Evolutionary conservation across 2,113 vertebrate species (phyloP), one percentile per base, ranked within the genome.

Genomic region (Mellivora capensis): DNA sequence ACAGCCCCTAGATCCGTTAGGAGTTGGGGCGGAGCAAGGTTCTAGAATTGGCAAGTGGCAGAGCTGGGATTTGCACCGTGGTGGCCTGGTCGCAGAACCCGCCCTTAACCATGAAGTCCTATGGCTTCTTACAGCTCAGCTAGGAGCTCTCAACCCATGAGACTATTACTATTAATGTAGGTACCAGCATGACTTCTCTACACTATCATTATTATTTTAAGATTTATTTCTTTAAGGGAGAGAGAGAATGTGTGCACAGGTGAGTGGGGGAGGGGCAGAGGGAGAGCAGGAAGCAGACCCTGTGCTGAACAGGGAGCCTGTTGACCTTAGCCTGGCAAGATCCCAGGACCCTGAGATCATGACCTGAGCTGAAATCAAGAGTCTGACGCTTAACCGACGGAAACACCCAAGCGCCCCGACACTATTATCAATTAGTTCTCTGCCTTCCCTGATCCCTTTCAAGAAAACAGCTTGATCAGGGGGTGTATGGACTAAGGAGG

Each of bases 81-180:
- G 11, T 31, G 29, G 13, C 44, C 54, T 72, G n/a, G 18, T n/a
- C 21, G 27, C n/a, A n/a, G 54, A 81, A 17, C 42, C 92, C 18
- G 20, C 1, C 20, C 10, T 57, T 64, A 47, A 1, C 25, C 39
- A 20, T n/a, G 34, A 27, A 4, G 61, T 11, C 52, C 1, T 1
- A 20, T 11, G 4, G 25, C 37, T 23, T 44, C 34, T 52, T 42
- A 3, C 1, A 47, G 31, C 8, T 94, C 49, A 29, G 25, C 37
- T 4, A 17, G 4, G 12, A 17, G 23, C 42, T 25, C 42, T 61
- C 13, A 15, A 23, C 14, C 14, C 42, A 42, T 39, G 21, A 44
- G 59, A 61, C 14, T 31, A 11, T 17, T 1, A 15, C 11, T n/a
- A 25, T 71, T 25, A 21, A 49, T 29, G n/a, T 27, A 61, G 47